Evolutionary conservation across 2,888 invertebrate species (phyloP).

Genomic region (Amphiduros pacificus): DNA sequence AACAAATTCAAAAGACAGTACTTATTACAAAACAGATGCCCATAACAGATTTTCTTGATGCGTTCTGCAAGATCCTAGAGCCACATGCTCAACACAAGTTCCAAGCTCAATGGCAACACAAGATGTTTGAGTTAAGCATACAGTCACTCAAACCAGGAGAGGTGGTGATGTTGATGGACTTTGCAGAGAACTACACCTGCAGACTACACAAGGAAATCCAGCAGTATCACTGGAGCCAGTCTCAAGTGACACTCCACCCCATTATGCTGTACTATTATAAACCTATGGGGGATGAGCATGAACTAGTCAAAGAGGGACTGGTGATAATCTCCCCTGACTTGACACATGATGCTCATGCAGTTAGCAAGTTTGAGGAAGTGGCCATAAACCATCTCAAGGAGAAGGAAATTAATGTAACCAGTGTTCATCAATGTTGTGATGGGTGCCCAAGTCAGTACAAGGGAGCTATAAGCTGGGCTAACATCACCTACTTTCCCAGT

Average conservation of each 20-base stretch:
- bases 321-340: neutral
- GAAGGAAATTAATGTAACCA: neutral
- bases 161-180: constrained; percentile 16
- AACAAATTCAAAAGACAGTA: too few relatives aligned
- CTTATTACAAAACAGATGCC: too few relatives aligned
- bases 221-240: constrained; percentile 8
- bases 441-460: neutral
- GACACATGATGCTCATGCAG: neutral
- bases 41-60: too few relatives aligned
- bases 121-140: too few relatives aligned
- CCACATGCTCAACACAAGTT: too few relatives aligned
- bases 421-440: neutral
- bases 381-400: neutral
- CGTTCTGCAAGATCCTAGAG: too few relatives aligned
- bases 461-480: neutral
- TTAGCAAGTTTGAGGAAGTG: neutral
- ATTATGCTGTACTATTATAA: constrained; percentile 15
- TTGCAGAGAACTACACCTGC: constrained; percentile 14
- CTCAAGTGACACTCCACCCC: constrained; percentile 17
- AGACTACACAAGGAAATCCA: constrained; percentile 9
- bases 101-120: too few relatives aligned
- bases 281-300: neutral
- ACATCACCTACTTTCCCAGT: neutral
- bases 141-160: too few relatives aligned
- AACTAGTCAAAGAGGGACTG: neutral